Evolutionary conservation across 2,113 vertebrate genomes (phyloP), one percentile per base, ranked within the genome.

Genomic region (Thomomys bottae): DNA sequence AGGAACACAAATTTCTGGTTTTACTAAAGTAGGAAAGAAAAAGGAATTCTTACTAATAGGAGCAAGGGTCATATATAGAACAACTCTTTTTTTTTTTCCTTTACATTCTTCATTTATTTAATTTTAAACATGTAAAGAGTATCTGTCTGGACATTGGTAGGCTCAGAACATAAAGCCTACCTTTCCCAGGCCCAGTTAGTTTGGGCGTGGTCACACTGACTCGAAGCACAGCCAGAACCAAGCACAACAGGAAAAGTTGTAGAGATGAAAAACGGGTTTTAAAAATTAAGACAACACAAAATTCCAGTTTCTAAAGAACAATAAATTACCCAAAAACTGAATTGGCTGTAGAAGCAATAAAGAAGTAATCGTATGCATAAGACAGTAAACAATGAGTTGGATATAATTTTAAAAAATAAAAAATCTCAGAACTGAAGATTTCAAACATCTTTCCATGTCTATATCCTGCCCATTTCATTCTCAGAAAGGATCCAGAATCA

Each of bases 71-170:
- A 94, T 86, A 78, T 96, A 91, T 89, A 96, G 88, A 93, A 93
- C 23, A 95, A 75, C 77, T 95, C 84, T 95, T 97, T n/a, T n/a
- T n/a, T n/a, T n/a, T n/a, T n/a, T n/a, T n/a, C n/a, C 68, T 54
- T 88, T 26, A 88, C 30, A 83, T 70, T 92, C 79, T 93, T 82
- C 83, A 78, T 93, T 89, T 94, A 94, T 93, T 96, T 76, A 89
- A n/a, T 32, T 84, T 92, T 73, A 88, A 92, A 92, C 77, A 94
- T 15, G 67, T 57, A 75, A 80, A 94, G 49, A 97, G n/a, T 40
- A 90, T 36, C 24, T 75, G 36, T 76, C 49, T 36, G 57, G 80
- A 75, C 49, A 83, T 1, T 59, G 54, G 57, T 21, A 87, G 66
- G 42, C 72, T 84, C 45, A 76, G 81, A 90, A 85, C 34, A 45